phyloP scores from a whole-genome alignment of 1,140 invertebrate species.

The Macrobrachium nipponense region DNA sequence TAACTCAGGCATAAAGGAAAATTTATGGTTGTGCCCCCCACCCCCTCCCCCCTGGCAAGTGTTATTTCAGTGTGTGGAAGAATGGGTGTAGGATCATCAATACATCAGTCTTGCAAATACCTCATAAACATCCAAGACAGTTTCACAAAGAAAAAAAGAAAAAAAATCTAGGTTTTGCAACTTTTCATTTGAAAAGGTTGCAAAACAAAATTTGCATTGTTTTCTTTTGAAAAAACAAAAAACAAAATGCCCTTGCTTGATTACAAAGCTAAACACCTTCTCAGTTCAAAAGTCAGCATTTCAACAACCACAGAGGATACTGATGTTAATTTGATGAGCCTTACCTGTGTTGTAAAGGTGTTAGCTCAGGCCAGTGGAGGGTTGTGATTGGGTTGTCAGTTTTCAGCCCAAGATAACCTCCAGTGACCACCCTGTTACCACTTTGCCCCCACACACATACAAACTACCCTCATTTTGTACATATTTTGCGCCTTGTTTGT shows the following conservation, averaged over 20 bases:
- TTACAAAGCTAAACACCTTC: too few species aligned
- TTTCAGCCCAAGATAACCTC: slow-evolving; percentile 51
- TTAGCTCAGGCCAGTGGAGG: slow-evolving; percentile 48
- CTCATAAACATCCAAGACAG: too few species aligned
- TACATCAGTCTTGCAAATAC: background rate
- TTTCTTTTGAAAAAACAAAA: too few species aligned
- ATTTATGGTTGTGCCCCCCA: slow-evolving; percentile 45
- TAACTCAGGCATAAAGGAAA: slow-evolving; percentile 60
- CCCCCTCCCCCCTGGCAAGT: slow-evolving; percentile 44
- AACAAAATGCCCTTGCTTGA: too few species aligned
- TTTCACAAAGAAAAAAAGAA: too few species aligned
- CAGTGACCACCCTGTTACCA: slow-evolving; percentile 60
- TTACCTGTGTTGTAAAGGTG: slow-evolving; percentile 26
- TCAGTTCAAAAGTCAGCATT: too few species aligned
- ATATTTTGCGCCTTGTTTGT: slow-evolving; percentile 54
- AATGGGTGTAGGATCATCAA: slow-evolving; percentile 44
- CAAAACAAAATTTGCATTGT: too few species aligned
- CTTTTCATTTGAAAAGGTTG: too few species aligned
- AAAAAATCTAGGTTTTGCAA: too few species aligned
- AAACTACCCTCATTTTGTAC: slow-evolving; percentile 41
- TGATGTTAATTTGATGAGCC: slow-evolving; percentile 44
- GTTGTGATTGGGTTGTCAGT: slow-evolving; percentile 38
- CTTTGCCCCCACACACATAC: slow-evolving; percentile 58
- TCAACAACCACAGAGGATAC: too few species aligned
- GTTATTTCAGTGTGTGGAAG: slow-evolving; percentile 36